These are phyloP conservation scores for Chondrosia reniformis DNA, from an alignment of 37 sponge, comb jelly and placozoan genomes.

Conservation along the genomic window DNA sequence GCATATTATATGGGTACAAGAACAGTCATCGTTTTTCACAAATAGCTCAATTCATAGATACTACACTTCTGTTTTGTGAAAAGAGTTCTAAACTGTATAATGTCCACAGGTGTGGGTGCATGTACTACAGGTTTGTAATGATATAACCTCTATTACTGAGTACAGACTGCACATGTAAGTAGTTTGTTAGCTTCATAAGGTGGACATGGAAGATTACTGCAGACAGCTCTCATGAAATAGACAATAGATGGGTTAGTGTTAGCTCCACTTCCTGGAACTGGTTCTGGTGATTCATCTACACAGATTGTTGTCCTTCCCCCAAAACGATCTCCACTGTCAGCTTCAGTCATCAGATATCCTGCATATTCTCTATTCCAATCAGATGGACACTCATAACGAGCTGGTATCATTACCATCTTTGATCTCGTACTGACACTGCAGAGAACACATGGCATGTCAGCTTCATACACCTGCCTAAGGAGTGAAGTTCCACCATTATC, in stretches of 20 bases:
- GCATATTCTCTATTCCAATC: constrained; percentile 42
- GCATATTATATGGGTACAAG: no score
- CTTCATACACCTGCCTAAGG: neutral
- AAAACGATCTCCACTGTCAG: no score
- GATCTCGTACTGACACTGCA: constrained; percentile 25
- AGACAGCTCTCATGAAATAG: constrained; percentile 31
- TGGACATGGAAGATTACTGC: constrained; percentile 44
- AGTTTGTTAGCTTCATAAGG: constrained; percentile 32
- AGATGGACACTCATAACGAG: constrained; percentile 29
- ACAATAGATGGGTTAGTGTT: constrained; percentile 27
- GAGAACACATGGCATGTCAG: constrained; percentile 56
- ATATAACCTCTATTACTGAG: no score
- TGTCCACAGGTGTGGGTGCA: no score
- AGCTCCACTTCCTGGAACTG: constrained; percentile 30
- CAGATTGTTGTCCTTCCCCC: constrained; percentile 16
- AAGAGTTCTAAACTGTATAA: no score
- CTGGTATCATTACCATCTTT: constrained; percentile 43
- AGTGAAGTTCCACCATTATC: neutral
- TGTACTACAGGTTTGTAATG: no score
- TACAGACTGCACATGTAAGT: constrained; percentile 57
- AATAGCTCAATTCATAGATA: no score
- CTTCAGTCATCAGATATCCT: constrained; percentile 54
- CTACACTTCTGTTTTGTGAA: no score
- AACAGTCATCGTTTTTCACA: no score
- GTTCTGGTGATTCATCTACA: constrained; percentile 37